These are phyloP conservation scores for Ophonus ardosiacus DNA, from an alignment of 2,888 invertebrate genomes.

Conservation along the genomic window DNA sequence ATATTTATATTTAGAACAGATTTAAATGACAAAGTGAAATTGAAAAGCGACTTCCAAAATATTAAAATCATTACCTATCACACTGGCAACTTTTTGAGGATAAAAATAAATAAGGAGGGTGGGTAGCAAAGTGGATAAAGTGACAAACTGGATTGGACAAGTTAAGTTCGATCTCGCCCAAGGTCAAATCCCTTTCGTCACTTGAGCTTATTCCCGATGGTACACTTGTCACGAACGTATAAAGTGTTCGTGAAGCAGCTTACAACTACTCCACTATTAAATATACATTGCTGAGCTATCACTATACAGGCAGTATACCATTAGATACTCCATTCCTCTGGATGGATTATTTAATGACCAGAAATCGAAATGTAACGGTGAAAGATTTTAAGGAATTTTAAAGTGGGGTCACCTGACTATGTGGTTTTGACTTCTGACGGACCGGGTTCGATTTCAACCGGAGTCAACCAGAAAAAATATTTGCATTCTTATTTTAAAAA, in stretches of 20 bases:
- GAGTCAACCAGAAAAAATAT: no score
- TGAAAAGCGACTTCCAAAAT: not conserved
- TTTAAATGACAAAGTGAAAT: not conserved
- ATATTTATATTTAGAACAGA: not conserved
- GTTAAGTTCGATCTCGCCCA: not conserved
- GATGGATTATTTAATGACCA: no score
- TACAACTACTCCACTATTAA: not conserved
- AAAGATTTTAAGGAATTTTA: no score
- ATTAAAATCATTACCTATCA: not conserved
- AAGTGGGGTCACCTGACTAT: no score
- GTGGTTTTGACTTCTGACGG: no score
- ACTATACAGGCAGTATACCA: not conserved
- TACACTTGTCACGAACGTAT: not conserved
- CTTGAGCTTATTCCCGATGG: not conserved
- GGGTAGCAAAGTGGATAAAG: not conserved
- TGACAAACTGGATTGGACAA: not conserved
- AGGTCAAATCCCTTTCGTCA: not conserved
- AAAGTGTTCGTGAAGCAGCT: not conserved
- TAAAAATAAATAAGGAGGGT: conserved; percentile 1
- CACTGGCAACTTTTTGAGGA: not conserved
- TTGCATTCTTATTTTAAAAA: no score
- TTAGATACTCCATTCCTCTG: no score
- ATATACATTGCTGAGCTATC: not conserved
- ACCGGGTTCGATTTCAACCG: no score
- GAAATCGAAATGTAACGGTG: no score